phyloP scores from a whole-genome alignment of 1,140 invertebrate species.

The Laupala kohalensis region DNA sequence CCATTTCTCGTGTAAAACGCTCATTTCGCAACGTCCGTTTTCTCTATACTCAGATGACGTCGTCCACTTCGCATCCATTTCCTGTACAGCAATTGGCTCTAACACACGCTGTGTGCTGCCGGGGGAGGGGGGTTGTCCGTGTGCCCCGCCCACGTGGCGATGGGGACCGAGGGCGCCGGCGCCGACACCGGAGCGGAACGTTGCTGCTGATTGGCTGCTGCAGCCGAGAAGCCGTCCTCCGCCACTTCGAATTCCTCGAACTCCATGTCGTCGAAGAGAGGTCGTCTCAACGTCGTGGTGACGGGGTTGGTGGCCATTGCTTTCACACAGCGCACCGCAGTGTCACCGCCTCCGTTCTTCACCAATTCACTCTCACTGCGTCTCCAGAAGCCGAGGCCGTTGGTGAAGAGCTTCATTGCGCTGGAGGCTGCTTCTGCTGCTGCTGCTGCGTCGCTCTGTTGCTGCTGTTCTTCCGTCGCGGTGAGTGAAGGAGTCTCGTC shows the following conservation, averaged over 20 bases:
- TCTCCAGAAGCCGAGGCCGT: constrained; percentile 47
- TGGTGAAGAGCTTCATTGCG: constrained; percentile 29
- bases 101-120: neutral
- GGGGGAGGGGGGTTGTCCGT: neutral
- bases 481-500: neutral
- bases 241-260: constrained; percentile 68
- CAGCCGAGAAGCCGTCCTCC: constrained; percentile 22
- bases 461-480: too few species aligned
- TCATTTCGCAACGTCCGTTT: too few species aligned
- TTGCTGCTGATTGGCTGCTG: neutral
- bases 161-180: neutral
- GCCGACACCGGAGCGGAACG: neutral
- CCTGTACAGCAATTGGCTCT: too few species aligned
- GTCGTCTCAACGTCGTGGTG: neutral
- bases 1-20: too few species aligned
- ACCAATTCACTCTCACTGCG: constrained; percentile 65
- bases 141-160: neutral
- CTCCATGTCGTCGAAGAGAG: constrained; percentile 47
- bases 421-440: neutral
- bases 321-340: neutral
- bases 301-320: neutral
- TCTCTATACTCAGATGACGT: too few species aligned
- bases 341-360: constrained; percentile 61
- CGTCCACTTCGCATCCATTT: too few species aligned
- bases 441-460: constrained; percentile 18